phyloP scores from a whole-genome alignment of 1,140 invertebrate species.

The Pseudomyrmex pallidus region DNA sequence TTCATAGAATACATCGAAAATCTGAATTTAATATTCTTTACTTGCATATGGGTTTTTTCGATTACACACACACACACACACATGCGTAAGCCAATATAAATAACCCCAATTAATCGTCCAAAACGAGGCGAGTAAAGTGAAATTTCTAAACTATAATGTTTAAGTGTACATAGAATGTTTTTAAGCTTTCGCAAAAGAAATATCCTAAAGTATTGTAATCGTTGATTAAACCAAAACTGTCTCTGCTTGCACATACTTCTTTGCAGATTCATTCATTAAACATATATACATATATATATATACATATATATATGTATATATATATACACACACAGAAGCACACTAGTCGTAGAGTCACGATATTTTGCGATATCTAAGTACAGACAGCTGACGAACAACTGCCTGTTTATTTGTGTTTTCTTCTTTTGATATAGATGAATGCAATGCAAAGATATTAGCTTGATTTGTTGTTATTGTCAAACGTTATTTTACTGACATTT shows the following conservation, averaged over 20 bases:
- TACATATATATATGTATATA: neutral
- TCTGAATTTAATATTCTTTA: neutral
- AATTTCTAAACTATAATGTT: slow-evolving; percentile 69
- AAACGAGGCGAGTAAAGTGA: slow-evolving; percentile 32
- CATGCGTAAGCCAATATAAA: slow-evolving; percentile 51
- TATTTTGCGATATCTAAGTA: slow-evolving; percentile 23
- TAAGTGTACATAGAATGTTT: slow-evolving; percentile 64
- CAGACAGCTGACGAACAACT: slow-evolving; percentile 20
- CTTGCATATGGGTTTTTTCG: slow-evolving; percentile 33
- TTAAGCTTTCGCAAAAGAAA: slow-evolving; percentile 66
- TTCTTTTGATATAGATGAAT: neutral
- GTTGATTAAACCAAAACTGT: slow-evolving; percentile 60
- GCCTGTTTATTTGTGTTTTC: neutral
- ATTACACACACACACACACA: neutral
- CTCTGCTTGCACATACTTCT: slow-evolving; percentile 43
- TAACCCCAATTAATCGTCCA: slow-evolving; percentile 52
- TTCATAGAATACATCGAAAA: neutral
- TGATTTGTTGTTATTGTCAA: neutral
- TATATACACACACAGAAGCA: slow-evolving; percentile 21
- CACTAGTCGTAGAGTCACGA: slow-evolving; percentile 26
- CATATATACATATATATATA: too few relatives aligned
- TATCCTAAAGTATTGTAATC: slow-evolving; percentile 66
- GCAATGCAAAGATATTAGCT: slow-evolving; percentile 5
- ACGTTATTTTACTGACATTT: too few relatives aligned
- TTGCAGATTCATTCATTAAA: too few relatives aligned